Conservation (phyloP, 2,797 vertebrate genomes). For the Meda fulgida region DNA sequence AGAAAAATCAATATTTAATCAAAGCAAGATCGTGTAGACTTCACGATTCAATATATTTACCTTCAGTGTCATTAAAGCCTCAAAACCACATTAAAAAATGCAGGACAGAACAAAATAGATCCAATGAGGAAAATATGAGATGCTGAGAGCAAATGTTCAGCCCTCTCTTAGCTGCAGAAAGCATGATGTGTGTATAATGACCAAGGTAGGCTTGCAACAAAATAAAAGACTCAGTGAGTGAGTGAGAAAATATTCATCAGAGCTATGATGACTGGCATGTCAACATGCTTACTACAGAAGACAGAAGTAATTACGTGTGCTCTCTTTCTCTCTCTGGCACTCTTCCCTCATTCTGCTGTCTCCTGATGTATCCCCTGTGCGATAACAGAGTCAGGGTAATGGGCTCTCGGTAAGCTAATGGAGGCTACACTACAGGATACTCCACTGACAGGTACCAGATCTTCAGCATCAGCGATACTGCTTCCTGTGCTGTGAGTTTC, state of each 20-base stretch:
- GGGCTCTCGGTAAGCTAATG: conserved; percentile 50
- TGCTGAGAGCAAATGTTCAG: neutral
- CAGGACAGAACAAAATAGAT: conserved; percentile 24
- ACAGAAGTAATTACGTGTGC: conserved; percentile 49
- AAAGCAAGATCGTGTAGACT: conserved; percentile 75
- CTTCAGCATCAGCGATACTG: neutral
- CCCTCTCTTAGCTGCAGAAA: neutral
- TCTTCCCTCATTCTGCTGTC: conserved; percentile 13
- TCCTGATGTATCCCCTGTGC: conserved; percentile 48
- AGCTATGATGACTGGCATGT: conserved; percentile 25
- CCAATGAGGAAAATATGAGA: conserved; percentile 11
- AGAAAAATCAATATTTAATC: conserved; percentile 84
- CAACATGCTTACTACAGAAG: conserved; percentile 28
- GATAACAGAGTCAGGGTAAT: conserved; percentile 47
- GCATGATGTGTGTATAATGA: conserved; percentile 26
- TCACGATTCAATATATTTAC: conserved; percentile 69
- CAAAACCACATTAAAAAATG: conserved; percentile 41
- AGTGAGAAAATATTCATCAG: conserved; percentile 41
- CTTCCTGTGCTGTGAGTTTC: neutral
- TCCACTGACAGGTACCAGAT: conserved; percentile 22
- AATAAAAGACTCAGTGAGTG: conserved; percentile 4
- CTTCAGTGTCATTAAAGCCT: conserved; percentile 48
- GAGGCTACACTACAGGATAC: conserved; percentile 43
- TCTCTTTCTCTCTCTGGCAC: conserved; percentile 20
- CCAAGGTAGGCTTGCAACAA: conserved; percentile 4